Conservation (phyloP, 2,888 invertebrate genomes). For the Torymus auratus region DNA sequence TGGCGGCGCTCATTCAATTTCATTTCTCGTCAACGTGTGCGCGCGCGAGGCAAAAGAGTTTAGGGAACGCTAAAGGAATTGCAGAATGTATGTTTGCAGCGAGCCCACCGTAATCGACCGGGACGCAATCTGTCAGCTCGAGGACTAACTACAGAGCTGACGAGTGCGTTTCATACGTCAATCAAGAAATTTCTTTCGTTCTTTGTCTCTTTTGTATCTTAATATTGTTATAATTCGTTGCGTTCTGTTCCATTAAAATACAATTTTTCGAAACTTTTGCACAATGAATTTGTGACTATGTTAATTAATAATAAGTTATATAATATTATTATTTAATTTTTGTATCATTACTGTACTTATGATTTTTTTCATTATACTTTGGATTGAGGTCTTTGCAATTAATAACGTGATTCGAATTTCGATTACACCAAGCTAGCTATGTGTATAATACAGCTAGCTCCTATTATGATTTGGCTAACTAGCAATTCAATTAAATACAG, state of each 20-base stretch:
- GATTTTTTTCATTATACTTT: no score
- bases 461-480: slow-evolving; percentile 20
- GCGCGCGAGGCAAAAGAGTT: neutral
- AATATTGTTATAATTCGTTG: no score
- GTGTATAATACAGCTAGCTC: neutral
- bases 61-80: neutral
- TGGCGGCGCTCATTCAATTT: neutral
- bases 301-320: no score
- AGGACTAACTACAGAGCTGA: neutral
- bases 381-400: neutral
- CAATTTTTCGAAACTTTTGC: no score
- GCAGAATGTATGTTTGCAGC: neutral
- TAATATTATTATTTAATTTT: no score
- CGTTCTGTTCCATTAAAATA: no score
- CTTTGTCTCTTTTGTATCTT: neutral
- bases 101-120: slow-evolving; percentile 2
- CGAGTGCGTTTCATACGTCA: slow-evolving; percentile 26
- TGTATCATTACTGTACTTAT: no score
- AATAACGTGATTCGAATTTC: neutral
- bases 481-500: slow-evolving; percentile 25
- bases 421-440: no score
- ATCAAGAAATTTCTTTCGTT: slow-evolving; percentile 20
- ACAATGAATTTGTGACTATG: no score
- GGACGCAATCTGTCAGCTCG: slow-evolving; percentile 17
- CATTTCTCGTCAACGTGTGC: neutral